Evolutionary conservation across 2,888 invertebrate species (phyloP).

Genomic region (Leptarthrus brevirostris): DNA sequence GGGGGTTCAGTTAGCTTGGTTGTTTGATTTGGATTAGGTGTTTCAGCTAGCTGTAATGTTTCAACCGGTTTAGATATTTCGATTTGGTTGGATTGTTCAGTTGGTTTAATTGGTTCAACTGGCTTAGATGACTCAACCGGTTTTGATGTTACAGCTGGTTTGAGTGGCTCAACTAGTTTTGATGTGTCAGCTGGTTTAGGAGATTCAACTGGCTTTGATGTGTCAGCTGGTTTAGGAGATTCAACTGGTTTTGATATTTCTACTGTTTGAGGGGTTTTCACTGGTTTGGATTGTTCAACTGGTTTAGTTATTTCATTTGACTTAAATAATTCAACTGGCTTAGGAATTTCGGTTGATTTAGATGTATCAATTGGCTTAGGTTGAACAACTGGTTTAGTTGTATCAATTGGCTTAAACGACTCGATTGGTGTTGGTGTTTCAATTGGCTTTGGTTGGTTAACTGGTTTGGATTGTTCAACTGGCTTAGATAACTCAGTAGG

Average conservation of each 20-base stretch:
- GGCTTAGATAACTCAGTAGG: slow-evolving; percentile 87
- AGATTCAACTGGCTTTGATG: slow-evolving; percentile 85
- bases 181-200: slow-evolving; percentile 4
- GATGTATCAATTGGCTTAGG: slow-evolving; percentile 9
- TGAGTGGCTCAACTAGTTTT: slow-evolving; percentile 86
- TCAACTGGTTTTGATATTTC: slow-evolving; percentile 79
- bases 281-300: slow-evolving; percentile 73
- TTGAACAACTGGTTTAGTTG: slow-evolving; percentile 69
- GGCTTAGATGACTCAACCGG: slow-evolving; percentile 72
- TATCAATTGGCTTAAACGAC: slow-evolving; percentile 87
- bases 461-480: slow-evolving; percentile 69
- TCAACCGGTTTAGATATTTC: slow-evolving; percentile 92
- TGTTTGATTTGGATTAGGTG: slow-evolving; percentile 79
- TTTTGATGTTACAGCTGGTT: slow-evolving; percentile 76
- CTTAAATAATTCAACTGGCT: slow-evolving; percentile 93
- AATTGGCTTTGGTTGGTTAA: slow-evolving; percentile 65
- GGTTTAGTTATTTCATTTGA: slow-evolving; percentile 76
- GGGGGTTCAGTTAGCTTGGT: slow-evolving; percentile 76
- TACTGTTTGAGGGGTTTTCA: slow-evolving; percentile 75
- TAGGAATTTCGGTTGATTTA: slow-evolving; percentile 50
- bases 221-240: slow-evolving; percentile 59
- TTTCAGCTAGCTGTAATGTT: slow-evolving; percentile 61
- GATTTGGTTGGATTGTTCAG: slow-evolving; percentile 84
- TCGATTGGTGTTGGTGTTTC: slow-evolving; percentile 74
- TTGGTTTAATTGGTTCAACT: slow-evolving; percentile 89